Conservation (phyloP, 2,113 vertebrate species). For the Pseudopipra pipra region DNA sequence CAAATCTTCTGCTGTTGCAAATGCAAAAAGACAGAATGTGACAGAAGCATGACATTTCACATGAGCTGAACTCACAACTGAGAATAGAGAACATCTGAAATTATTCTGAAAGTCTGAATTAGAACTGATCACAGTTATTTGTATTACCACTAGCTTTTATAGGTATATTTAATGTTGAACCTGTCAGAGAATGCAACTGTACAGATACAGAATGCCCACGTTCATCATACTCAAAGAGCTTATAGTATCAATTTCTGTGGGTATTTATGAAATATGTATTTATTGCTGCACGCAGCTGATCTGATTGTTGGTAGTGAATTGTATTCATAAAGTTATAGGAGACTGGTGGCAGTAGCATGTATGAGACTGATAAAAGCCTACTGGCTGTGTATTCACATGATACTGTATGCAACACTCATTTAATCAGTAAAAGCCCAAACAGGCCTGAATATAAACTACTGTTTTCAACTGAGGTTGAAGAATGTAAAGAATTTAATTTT, state of each 20-base stretch:
- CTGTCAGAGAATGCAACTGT: not conserved
- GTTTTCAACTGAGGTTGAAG: constrained; percentile 36
- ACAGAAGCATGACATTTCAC: not conserved
- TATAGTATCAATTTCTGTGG: not conserved
- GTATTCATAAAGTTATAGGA: not conserved
- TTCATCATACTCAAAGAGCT: not conserved
- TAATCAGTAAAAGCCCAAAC: not conserved
- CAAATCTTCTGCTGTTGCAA: not conserved
- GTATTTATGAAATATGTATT: not conserved
- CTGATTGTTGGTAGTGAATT: rapidly evolving
- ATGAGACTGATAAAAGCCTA: not conserved
- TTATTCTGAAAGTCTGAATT: not conserved
- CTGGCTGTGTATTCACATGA: not conserved
- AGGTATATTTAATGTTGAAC: not conserved
- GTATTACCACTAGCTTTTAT: not conserved
- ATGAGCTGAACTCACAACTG: not conserved
- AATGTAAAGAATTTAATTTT: constrained; percentile 61
- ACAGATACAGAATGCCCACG: not conserved
- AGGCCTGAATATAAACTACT: not conserved
- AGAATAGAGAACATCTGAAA: not conserved
- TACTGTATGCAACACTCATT: not conserved
- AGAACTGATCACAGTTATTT: not conserved
- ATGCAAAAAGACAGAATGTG: not conserved
- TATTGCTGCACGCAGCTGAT: not conserved
- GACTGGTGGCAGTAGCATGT: not conserved